Evolutionary conservation across 2,888 invertebrate genomes (phyloP).

Genomic region (Anodontia alba): DNA sequence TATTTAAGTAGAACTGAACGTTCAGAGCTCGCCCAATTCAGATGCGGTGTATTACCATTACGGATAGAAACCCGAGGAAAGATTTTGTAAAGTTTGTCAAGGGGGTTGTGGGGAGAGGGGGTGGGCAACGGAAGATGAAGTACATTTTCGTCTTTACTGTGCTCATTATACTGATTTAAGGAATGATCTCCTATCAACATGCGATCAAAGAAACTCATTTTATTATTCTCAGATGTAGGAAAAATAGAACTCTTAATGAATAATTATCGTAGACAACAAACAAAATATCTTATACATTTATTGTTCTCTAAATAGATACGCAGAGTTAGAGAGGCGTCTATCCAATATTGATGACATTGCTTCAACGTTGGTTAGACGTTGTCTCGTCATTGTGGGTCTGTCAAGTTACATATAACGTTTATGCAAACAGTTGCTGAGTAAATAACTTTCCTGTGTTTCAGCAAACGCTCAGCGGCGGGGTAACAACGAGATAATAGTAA

Average conservation of each 20-base stretch:
- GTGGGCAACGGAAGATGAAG: not conserved
- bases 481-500: no score
- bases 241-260: not conserved
- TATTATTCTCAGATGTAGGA: not conserved
- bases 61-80: not conserved
- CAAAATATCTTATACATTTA: not conserved
- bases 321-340: no score
- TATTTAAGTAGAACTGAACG: not conserved
- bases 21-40: not conserved
- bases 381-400: no score
- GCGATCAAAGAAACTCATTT: not conserved
- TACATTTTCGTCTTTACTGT: not conserved
- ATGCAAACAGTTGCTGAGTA: no score
- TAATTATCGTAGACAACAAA: not conserved
- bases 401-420: no score
- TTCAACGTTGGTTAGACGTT: no score
- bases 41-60: conserved; percentile 9
- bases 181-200: not conserved
- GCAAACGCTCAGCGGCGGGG: no score
- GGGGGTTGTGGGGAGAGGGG: no score
- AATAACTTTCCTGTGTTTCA: no score
- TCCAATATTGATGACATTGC: no score
- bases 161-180: not conserved
- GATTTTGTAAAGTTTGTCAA: not conserved
- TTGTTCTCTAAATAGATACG: no score